These are phyloP conservation scores for Amphipoea lucens DNA, from an alignment of 2,888 invertebrate species.

Conservation along the genomic window DNA sequence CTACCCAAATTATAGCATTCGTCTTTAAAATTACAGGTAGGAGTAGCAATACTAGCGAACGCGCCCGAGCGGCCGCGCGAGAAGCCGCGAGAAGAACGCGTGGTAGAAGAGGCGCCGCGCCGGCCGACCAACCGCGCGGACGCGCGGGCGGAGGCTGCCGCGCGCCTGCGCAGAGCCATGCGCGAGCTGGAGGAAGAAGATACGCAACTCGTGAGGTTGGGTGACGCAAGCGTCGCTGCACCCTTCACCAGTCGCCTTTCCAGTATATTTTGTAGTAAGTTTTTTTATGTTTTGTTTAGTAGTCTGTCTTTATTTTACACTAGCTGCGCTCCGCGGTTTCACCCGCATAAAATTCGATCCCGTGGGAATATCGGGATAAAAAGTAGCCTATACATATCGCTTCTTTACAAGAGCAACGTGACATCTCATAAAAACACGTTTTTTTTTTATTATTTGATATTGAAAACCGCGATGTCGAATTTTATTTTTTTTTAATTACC, in stretches of 20 bases:
- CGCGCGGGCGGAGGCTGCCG: slow-evolving; percentile 80
- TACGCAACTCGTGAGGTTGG: slow-evolving; percentile 97
- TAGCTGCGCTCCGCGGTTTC: too few species aligned
- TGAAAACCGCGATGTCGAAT: too few species aligned
- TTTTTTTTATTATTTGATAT: too few species aligned
- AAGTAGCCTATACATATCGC: too few species aligned
- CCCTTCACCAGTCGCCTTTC: slow-evolving; percentile 99
- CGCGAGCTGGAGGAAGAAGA: slow-evolving; percentile 97
- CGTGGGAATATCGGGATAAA: too few species aligned
- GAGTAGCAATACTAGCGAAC: slow-evolving; percentile 96
- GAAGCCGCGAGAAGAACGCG: slow-evolving; percentile 89
- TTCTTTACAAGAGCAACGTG: too few species aligned
- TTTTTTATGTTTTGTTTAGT: not conserved
- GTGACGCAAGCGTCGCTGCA: slow-evolving; percentile 99
- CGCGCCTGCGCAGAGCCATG: slow-evolving; percentile 92
- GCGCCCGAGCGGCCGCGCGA: slow-evolving; percentile 91
- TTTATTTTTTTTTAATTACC: too few species aligned
- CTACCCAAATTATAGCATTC: not conserved
- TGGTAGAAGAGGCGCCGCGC: slow-evolving; percentile 91
- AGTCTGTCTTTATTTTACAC: not conserved
- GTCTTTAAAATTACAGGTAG: slow-evolving; percentile 84
- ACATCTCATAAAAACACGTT: too few species aligned
- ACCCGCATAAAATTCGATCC: too few species aligned
- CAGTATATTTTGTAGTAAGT: slow-evolving; percentile 97
- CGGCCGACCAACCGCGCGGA: slow-evolving; percentile 77